phyloP scores from a whole-genome alignment of 2,797 vertebrate genomes.

The Poliocrania exsul region DNA sequence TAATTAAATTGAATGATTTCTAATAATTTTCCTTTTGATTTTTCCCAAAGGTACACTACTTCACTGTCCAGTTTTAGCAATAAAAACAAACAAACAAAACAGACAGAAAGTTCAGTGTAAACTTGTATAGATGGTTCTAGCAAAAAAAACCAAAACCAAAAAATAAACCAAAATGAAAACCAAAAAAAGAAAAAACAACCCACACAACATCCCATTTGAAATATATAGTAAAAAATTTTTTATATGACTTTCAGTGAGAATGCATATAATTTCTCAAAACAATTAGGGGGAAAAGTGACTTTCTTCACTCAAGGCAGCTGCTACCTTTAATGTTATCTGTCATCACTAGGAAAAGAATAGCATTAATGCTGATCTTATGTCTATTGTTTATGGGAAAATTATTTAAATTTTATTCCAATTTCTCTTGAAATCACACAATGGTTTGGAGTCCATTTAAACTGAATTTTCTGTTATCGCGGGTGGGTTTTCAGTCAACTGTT shows the following conservation, averaged over 20 bases:
- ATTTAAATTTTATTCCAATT: background rate
- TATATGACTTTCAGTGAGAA: background rate
- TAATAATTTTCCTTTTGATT: background rate
- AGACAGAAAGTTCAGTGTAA: background rate
- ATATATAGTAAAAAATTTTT: background rate
- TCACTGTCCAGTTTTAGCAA: background rate
- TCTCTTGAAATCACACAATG: background rate
- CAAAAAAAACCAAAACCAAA: background rate
- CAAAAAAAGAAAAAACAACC: too few relatives aligned
- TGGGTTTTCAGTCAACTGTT: background rate
- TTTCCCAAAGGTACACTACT: background rate
- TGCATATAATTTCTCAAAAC: background rate
- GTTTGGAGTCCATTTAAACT: background rate
- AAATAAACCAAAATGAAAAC: too few relatives aligned
- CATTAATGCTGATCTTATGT: background rate
- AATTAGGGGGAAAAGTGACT: background rate
- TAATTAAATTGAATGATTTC: background rate
- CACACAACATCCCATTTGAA: background rate
- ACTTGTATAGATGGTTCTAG: background rate
- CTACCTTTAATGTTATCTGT: conserved; percentile 1
- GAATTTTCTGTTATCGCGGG: background rate
- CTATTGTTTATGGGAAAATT: background rate
- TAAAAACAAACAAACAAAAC: background rate
- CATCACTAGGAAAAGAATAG: background rate
- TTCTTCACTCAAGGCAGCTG: background rate